Conservation (phyloP, 2,888 invertebrate species). For the Steinernema scapterisci region DNA sequence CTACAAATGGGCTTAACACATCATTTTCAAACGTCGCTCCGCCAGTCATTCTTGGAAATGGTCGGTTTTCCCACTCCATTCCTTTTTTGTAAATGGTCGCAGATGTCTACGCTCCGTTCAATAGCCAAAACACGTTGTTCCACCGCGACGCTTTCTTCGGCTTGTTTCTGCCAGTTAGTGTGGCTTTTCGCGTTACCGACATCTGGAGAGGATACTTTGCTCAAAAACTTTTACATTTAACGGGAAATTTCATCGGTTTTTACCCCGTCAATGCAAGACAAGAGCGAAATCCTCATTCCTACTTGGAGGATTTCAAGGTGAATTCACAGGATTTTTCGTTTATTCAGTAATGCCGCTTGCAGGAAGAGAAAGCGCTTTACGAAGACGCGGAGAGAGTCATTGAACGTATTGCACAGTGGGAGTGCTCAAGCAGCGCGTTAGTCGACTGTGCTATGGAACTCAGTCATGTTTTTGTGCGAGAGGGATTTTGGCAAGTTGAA, state of each 20-base stretch:
- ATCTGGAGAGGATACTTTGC: slow-evolving; percentile 20
- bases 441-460: slow-evolving; percentile 2
- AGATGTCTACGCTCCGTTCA: slow-evolving; percentile 44
- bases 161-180: slow-evolving; percentile 49
- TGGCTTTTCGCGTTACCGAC: slow-evolving; percentile 39
- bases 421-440: not conserved
- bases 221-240: slow-evolving; percentile 10
- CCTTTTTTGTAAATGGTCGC: too few relatives aligned
- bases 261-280: slow-evolving; percentile 14
- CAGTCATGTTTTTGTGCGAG: not conserved
- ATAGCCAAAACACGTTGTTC: slow-evolving; percentile 54
- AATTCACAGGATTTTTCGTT: not conserved
- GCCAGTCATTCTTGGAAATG: not conserved
- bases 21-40: slow-evolving; percentile 3
- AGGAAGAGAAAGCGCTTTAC: slow-evolving; percentile 25
- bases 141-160: slow-evolving; percentile 48
- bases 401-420: not conserved
- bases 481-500: not conserved
- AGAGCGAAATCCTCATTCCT: slow-evolving; percentile 8
- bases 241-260: not conserved
- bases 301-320: slow-evolving; percentile 14
- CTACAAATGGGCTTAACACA: not conserved
- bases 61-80: not conserved
- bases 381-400: not conserved
- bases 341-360: not conserved